Conservation (phyloP, 2,888 invertebrate genomes). For the Athripsodes cinereus region DNA sequence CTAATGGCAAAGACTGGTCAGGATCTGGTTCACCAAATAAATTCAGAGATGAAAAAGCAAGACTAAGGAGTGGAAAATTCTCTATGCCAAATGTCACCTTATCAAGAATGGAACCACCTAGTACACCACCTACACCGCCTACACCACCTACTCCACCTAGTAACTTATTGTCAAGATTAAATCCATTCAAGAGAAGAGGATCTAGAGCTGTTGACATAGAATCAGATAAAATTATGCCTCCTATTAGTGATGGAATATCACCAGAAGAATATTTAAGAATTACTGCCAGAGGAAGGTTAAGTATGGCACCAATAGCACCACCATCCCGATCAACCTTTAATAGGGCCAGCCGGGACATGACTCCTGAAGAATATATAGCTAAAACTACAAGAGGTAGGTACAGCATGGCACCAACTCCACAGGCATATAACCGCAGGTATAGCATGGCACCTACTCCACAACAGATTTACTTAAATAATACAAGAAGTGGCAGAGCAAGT, state of each 20-base stretch:
- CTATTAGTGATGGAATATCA: conserved; percentile 15
- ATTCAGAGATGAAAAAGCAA: conserved; percentile 43
- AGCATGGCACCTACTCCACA: conserved; percentile 33
- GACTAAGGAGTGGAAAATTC: conserved; percentile 18
- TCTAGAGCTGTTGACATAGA: conserved; percentile 4
- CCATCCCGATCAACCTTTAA: conserved; percentile 27
- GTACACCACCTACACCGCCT: conserved; percentile 6
- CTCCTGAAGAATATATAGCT: conserved; percentile 25
- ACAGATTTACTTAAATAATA: conserved; percentile 29
- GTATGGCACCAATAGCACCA: conserved; percentile 31
- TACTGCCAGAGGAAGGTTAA: conserved; percentile 42
- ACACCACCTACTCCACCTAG: conserved; percentile 11
- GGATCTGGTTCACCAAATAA: conserved; percentile 64
- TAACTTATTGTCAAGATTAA: conserved; percentile 13
- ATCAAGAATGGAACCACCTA: neutral
- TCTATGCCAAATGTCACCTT: conserved; percentile 20
- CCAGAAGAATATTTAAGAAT: conserved; percentile 28
- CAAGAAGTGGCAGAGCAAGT: conserved; percentile 31
- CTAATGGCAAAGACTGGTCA: conserved; percentile 51
- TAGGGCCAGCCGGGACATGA: conserved; percentile 12
- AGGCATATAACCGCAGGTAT: conserved; percentile 38
- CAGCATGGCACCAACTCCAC: conserved; percentile 33
- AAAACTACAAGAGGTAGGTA: conserved; percentile 41
- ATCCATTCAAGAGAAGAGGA: conserved; percentile 19
- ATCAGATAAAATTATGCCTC: conserved; percentile 8